These are phyloP conservation scores for Tetragonula carbonaria DNA, from an alignment of 2,888 invertebrate species.

Conservation along the genomic window DNA sequence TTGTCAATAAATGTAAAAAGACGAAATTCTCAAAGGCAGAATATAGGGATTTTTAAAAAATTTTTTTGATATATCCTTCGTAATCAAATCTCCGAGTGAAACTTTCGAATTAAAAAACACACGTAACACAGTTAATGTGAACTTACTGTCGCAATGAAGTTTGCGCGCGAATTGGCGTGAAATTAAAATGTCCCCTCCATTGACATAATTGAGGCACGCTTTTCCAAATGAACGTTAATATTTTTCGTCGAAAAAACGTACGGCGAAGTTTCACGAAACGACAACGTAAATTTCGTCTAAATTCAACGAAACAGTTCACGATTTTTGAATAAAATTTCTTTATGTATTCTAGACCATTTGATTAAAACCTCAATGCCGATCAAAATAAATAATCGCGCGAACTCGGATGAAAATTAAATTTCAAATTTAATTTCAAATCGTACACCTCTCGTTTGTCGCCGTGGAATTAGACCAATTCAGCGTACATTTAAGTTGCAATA, in stretches of 20 bases:
- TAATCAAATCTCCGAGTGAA: too few species aligned
- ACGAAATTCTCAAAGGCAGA: too few species aligned
- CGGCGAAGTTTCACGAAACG: neutral
- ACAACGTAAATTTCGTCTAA: neutral
- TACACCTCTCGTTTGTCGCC: neutral
- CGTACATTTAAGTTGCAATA: too few species aligned
- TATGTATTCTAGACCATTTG: neutral
- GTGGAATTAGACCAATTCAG: neutral
- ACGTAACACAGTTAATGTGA: too few species aligned
- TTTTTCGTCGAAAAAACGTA: neutral
- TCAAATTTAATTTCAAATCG: constrained; percentile 17
- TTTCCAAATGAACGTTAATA: neutral
- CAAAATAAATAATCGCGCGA: neutral
- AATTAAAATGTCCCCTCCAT: neutral
- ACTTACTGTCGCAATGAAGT: too few species aligned
- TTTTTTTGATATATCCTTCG: too few species aligned
- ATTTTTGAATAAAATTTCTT: neutral
- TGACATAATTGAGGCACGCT: neutral
- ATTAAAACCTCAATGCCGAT: constrained; percentile 7
- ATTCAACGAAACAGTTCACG: neutral
- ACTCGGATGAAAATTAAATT: constrained; percentile 8
- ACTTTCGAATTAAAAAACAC: too few species aligned
- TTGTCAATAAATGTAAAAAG: too few species aligned
- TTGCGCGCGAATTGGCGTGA: neutral
- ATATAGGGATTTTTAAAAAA: too few species aligned